Percentiles rank a stretch among this genome's conserved stretches.
Evolutionary conservation across 2,888 invertebrate genomes (phyloP).

Genomic region (Spatulosminthurus flaviceps): DNA sequence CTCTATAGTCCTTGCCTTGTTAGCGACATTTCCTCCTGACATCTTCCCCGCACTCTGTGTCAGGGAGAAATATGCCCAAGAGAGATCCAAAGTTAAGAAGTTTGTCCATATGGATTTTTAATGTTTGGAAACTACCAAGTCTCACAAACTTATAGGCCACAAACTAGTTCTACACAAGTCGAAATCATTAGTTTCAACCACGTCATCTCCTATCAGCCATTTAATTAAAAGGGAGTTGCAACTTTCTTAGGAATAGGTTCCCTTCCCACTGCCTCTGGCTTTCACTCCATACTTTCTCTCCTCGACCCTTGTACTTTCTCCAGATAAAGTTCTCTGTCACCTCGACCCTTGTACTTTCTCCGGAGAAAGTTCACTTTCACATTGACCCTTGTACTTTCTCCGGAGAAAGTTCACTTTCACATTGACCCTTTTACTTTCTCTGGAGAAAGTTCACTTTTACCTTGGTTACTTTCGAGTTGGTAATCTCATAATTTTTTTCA

Average conservation of each 20-base stretch:
- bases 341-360: background rate
- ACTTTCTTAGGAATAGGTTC: background rate
- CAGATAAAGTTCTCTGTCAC: background rate
- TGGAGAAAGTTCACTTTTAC: background rate
- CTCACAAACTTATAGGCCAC: too few species aligned
- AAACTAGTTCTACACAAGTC: conserved; percentile 49
- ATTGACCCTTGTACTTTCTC: background rate
- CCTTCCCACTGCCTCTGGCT: background rate
- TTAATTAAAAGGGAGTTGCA: conserved; percentile 25
- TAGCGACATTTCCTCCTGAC: too few species aligned
- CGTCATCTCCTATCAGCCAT: conserved; percentile 46
- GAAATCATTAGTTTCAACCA: conserved; percentile 58
- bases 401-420: background rate
- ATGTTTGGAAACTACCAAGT: too few species aligned
- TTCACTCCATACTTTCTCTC: too few species aligned
- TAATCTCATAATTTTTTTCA: too few species aligned
- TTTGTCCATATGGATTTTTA: too few species aligned
- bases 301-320: background rate
- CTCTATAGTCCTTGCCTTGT: background rate
- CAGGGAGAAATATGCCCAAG: too few species aligned
- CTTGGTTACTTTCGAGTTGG: too few species aligned
- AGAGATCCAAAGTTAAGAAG: too few species aligned
- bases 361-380: background rate
- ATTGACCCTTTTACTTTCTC: background rate
- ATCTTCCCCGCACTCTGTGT: background rate